Evolutionary conservation across 2,888 invertebrate genomes (phyloP), one percentile per base, ranked within the genome.

Genomic region (Mythimna ferrago): DNA sequence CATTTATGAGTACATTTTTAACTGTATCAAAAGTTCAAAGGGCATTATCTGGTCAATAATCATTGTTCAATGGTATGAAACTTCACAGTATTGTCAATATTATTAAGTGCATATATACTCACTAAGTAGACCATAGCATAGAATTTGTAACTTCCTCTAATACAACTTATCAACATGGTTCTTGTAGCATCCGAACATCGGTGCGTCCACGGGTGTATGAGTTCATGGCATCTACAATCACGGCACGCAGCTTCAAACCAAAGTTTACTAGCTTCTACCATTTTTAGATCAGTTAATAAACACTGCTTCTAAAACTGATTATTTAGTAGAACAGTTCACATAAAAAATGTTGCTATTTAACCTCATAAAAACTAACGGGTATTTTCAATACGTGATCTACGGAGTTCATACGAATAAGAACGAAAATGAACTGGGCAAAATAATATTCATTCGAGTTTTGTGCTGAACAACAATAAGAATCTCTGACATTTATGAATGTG

Each of bases 91-190:
- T 14, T 57, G 44, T 61, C 10, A 61, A 66, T n/a, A 56, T 26
- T 41, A 48, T 0, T 10, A 56, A 11, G 2, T 64, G 10, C 9
- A 19, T 21, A 53, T 66, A 67, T 78, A 95, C 96, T 95, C 90
- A 96, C 96, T 84, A 96, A 87, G 76, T 96, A 96, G 4, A 96
- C 94, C 94, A 95, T 94, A 0, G 96, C 96, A 91, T 96, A 96
- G 74, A 96, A 96, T 81, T 96, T 96, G 82, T 96, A 96, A 80
- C 95, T 95, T 71, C 96, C 96, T 86, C 90, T 94, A 38, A 96
- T 93, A 83, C 95, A 95, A 80, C 93, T 92, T 58, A 92, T 66
- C 6, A 96, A 86, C 96, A 96, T 96, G 6, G 94, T 89, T 10
- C 87, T 80, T 5, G 94, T 94, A 11, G 96, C 96, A 90, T 95